Base-by-base conservation (phyloP, 2,113 vertebrate species). In the Campylomormyrus tamandua region DNA sequence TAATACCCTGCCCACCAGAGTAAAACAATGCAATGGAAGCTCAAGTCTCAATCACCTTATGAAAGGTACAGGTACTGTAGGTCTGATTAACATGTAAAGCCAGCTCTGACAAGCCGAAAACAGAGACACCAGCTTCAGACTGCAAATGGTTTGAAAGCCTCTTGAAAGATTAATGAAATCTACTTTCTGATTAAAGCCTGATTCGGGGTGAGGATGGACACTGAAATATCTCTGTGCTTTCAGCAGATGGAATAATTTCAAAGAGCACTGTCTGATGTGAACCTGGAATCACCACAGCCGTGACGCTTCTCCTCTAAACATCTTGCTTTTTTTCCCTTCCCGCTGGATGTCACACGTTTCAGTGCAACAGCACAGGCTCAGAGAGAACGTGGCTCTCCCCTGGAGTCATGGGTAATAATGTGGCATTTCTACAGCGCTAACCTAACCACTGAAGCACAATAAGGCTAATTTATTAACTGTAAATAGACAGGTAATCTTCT, bases 81-180 rank as follows among this genome's bases (percentile, higher is more conserved):
- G 17, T 53, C 21, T 87, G 85, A 87, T 52, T 52, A 87, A 87
- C 50, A 53, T 53, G 49, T 31, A 53, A 56, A 53, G 27, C 48
- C 49, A 31, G 83, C 17, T 24, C 19, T 46, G 83, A 84, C 45
- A 84, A 46, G 42, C 15, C 17, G 5, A 87, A 87, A 87, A 5
- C 0, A 1, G 11, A 19, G 13, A n/a, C 19, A 45, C 8, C 31
- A 8, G 85, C 11, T 35, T n/a, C 50, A 87, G 74, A 80, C 74
- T 42, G 35, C 15, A 80, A 42, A 80, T 42, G 74, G 74, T 42
- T 80, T 80, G 27, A 80, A 80, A 80, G 74, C 74, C 15, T 80
- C 35, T 80, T 87, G 85, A 87, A 87, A 35, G 49, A 87, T 87
- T 53, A 53, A 87, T 53, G 85, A 87, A 52, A 87, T 53, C 49